Percentiles rank a stretch among this genome's conserved stretches.
phyloP scores from a whole-genome alignment of 2,888 invertebrate species.

The Sminthurinus aureus region DNA sequence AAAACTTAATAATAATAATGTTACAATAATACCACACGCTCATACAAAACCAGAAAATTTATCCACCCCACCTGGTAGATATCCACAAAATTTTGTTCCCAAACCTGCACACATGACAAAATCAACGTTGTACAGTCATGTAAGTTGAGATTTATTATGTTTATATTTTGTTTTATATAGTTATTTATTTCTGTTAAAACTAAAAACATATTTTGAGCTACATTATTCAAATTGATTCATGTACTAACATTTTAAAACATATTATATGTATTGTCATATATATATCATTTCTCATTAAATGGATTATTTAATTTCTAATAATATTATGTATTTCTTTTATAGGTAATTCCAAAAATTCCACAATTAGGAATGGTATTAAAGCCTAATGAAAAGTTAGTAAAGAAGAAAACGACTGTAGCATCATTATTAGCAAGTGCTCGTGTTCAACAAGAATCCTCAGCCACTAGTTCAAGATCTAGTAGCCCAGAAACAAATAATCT shows the following conservation, averaged over 20 bases:
- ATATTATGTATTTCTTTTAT: not conserved
- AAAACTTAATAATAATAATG: conserved; percentile 36
- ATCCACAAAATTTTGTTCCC: conserved; percentile 48
- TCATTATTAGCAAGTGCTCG: conserved; percentile 85
- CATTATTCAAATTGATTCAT: too few species aligned
- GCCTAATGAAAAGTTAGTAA: conserved; percentile 39
- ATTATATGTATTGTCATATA: too few species aligned
- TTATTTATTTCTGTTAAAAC: not conserved
- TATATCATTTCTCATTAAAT: too few species aligned
- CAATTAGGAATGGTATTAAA: conserved; percentile 51
- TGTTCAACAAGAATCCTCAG: conserved; percentile 64
- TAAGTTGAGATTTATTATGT: not conserved
- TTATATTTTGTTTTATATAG: not conserved
- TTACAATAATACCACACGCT: conserved; percentile 50
- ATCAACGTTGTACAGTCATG: conserved; percentile 53
- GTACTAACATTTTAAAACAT: too few species aligned
- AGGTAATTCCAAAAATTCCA: conserved; percentile 53
- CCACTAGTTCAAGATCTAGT: conserved; percentile 30
- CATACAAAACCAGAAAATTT: conserved; percentile 47
- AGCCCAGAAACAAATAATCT: conserved; percentile 41
- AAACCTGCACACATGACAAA: conserved; percentile 55
- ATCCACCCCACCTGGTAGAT: conserved; percentile 42
- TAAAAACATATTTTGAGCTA: too few species aligned
- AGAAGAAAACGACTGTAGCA: conserved; percentile 89
- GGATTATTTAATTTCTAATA: too few species aligned